phyloP scores from a whole-genome alignment of 2,797 vertebrate genomes.

The Furcifer pardalis region DNA sequence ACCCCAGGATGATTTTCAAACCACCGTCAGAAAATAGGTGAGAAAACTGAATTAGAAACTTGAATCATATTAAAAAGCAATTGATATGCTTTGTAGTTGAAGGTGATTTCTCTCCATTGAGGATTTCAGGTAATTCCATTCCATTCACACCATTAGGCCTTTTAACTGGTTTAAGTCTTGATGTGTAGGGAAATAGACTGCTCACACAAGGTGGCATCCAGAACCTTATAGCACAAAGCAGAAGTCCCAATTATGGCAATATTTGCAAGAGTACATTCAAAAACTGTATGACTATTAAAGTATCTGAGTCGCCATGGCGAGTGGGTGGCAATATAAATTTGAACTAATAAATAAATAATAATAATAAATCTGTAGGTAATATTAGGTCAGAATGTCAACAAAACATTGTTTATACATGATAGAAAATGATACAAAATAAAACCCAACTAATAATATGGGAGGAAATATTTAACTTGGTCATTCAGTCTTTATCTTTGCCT shows the following conservation, averaged over 20 bases:
- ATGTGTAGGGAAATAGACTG: not conserved
- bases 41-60: not conserved
- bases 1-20: not conserved
- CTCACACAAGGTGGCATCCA: no score
- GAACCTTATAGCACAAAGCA: not conserved
- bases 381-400: not conserved
- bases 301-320: no score
- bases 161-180: constrained; percentile 9
- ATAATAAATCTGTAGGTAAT: not conserved
- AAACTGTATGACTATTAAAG: not conserved
- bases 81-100: not conserved
- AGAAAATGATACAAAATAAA: not conserved
- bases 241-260: no score
- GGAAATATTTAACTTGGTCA: not conserved
- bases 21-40: not conserved
- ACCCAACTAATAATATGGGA: not conserved
- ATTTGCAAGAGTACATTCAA: not conserved
- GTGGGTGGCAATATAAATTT: no score
- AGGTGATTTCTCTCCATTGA: not conserved
- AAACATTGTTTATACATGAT: no score
- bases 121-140: constrained; percentile 7
- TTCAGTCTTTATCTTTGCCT: not conserved
- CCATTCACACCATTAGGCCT: not conserved
- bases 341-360: no score
- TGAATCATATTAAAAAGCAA: not conserved